phyloP scores from a whole-genome alignment of 1,140 invertebrate species.

The Formica selysi region DNA sequence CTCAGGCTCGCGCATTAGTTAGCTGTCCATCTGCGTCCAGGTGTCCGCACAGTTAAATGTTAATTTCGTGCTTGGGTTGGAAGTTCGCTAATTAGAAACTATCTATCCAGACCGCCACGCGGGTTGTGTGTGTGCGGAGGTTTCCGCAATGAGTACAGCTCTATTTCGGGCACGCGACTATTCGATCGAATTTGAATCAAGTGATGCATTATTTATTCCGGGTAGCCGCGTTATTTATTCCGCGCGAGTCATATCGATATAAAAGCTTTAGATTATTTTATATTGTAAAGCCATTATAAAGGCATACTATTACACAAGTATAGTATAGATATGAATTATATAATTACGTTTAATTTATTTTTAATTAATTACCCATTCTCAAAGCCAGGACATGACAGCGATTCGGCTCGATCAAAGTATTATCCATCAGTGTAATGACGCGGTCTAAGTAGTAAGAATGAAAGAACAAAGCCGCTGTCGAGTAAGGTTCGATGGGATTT shows the following conservation, averaged over 20 bases:
- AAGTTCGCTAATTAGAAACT: slow-evolving; percentile 81
- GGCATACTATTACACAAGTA: background rate
- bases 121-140: background rate
- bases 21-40: slow-evolving; percentile 71
- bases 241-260: background rate
- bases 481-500: background rate
- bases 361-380: slow-evolving; percentile 13
- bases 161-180: slow-evolving; percentile 68
- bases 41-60: slow-evolving; percentile 79
- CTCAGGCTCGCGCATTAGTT: slow-evolving; percentile 70
- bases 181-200: slow-evolving; percentile 21
- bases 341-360: background rate
- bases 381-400: background rate
- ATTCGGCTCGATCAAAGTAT: slow-evolving; percentile 12
- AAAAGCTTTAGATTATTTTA: background rate
- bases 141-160: slow-evolving; percentile 65
- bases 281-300: background rate
- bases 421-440: background rate
- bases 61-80: slow-evolving; percentile 77
- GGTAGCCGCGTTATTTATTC: background rate
- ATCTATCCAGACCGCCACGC: slow-evolving; percentile 56
- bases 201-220: slow-evolving; percentile 1
- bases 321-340: background rate
- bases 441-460: background rate
- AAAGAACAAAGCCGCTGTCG: background rate